phyloP scores from a whole-genome alignment of 2,888 invertebrate genomes.

The Oligia fasciuncula region DNA sequence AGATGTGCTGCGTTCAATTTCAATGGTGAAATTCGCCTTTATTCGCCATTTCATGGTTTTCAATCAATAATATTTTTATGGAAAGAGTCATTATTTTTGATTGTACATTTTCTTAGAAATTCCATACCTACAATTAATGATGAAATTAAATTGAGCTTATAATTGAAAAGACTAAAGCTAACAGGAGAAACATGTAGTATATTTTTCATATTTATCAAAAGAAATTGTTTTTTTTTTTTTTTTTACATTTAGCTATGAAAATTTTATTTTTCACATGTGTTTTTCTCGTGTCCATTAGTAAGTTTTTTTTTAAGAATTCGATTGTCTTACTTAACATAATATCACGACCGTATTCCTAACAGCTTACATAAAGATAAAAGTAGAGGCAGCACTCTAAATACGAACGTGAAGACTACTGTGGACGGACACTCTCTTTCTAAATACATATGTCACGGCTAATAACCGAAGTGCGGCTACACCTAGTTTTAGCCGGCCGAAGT shows the following conservation, averaged over 20 bases:
- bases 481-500: no score
- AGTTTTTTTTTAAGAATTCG: conserved; percentile 1
- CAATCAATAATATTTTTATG: conserved; percentile 15
- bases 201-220: no score
- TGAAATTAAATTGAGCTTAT: conserved; percentile 16
- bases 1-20: background rate
- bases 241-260: background rate
- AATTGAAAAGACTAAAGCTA: background rate
- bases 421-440: no score
- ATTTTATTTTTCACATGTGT: background rate
- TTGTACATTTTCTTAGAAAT: conserved; percentile 1
- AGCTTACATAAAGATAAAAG: no score
- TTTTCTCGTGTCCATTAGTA: conserved; percentile 9
- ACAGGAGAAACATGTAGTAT: background rate
- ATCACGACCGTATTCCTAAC: background rate
- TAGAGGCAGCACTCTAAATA: no score
- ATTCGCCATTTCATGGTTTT: background rate
- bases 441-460: no score
- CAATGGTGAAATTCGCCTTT: background rate
- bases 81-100: background rate
- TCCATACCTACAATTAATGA: conserved; percentile 10
- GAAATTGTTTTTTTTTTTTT: background rate
- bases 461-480: no score
- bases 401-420: no score
- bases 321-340: background rate